Conservation (phyloP, 2,113 vertebrate species). For the Xenopus borealis region DNA sequence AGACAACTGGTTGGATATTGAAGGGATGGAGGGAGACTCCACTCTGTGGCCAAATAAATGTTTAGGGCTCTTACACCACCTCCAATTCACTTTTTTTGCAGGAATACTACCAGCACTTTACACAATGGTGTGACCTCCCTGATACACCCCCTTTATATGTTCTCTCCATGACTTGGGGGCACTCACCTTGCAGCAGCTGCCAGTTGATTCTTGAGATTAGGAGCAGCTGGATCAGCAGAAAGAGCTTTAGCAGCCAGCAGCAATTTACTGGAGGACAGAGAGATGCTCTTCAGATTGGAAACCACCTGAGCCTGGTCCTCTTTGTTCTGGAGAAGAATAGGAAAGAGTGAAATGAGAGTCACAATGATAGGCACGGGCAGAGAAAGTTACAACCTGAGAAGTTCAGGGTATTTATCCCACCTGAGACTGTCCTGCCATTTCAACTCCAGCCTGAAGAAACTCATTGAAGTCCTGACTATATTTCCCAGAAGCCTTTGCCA, state of each 20-base stretch:
- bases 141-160: too few relatives aligned
- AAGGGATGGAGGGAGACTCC: too few relatives aligned
- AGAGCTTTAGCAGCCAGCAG: conserved; percentile 89
- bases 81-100: too few relatives aligned
- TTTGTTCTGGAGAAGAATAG: conserved; percentile 69
- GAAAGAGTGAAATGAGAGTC: too few relatives aligned
- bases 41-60: too few relatives aligned
- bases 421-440: conserved; percentile 94
- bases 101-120: background rate
- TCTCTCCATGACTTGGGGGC: too few relatives aligned
- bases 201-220: conserved; percentile 95
- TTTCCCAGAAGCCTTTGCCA: conserved; percentile 87
- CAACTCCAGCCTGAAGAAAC: conserved; percentile 90
- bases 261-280: conserved; percentile 96
- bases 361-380: too few relatives aligned
- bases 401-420: conserved; percentile 58
- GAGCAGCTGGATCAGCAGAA: conserved; percentile 87
- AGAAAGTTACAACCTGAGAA: background rate
- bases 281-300: conserved; percentile 95
- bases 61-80: too few relatives aligned
- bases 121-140: background rate
- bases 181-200: conserved; percentile 86
- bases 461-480: conserved; percentile 92
- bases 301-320: conserved; percentile 91
- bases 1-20: too few relatives aligned